A percentile compares a stretch with the other conserved stretches of the same genome.
Conservation (phyloP, 2,113 vertebrate species). For the Marcusenius ussheri region DNA sequence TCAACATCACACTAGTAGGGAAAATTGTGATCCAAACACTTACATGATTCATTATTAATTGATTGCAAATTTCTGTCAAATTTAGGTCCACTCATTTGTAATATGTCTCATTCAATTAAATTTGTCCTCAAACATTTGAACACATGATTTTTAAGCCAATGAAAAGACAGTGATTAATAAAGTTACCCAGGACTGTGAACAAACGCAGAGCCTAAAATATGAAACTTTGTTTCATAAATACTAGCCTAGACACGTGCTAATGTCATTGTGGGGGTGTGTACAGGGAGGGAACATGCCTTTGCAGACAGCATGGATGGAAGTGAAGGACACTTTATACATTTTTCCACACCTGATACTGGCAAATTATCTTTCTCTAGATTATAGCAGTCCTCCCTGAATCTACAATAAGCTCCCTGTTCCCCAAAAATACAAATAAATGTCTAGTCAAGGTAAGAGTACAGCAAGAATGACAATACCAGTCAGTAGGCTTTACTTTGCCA, state of each 20-base stretch:
- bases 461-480: background rate
- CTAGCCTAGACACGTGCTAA: background rate
- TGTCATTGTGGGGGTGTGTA: background rate
- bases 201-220: background rate
- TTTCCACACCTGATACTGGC: background rate
- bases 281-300: background rate
- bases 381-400: background rate
- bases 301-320: background rate
- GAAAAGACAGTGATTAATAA: background rate
- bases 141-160: background rate
- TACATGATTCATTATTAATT: background rate
- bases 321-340: background rate
- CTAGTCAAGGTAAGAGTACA: background rate
- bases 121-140: background rate
- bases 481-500: background rate
- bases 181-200: background rate
- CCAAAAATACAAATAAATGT: background rate
- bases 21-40: background rate
- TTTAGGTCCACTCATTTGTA: background rate
- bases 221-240: background rate
- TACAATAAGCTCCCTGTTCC: background rate
- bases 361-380: background rate
- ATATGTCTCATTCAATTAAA: background rate
- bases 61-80: background rate
- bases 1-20: background rate